A percentile compares a stretch with the other conserved stretches of the same genome.
Evolutionary conservation across 2,797 vertebrate genomes (phyloP).

Genomic region (Babyrousa celebensis): DNA sequence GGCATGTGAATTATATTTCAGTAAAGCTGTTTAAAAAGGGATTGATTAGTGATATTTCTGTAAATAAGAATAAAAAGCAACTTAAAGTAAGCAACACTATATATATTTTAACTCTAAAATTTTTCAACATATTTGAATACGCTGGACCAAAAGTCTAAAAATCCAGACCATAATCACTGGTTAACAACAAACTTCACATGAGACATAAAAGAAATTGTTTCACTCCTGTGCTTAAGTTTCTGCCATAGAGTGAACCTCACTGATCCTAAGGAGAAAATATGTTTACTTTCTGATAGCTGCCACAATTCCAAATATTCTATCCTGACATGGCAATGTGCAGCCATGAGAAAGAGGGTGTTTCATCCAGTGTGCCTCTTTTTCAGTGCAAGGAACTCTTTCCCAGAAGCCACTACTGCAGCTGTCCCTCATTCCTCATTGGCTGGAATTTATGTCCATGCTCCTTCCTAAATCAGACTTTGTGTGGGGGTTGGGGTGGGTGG

Average conservation of each 20-base stretch:
- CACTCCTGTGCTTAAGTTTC: background rate
- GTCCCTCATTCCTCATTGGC: background rate
- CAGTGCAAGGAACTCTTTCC: slow-evolving; percentile 19
- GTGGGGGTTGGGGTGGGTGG: background rate
- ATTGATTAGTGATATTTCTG: background rate
- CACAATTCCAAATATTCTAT: slow-evolving; percentile 17
- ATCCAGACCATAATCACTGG: background rate
- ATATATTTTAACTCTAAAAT: background rate
- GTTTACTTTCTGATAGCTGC: background rate
- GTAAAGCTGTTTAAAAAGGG: background rate
- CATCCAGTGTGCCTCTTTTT: background rate
- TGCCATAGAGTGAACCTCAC: background rate
- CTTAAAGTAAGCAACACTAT: slow-evolving; percentile 6
- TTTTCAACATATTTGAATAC: background rate
- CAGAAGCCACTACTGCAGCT: background rate
- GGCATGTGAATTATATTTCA: background rate
- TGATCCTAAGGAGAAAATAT: background rate
- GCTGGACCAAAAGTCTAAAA: background rate
- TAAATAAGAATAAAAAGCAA: background rate
- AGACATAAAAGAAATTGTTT: background rate
- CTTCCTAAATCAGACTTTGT: background rate
- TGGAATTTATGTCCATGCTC: background rate
- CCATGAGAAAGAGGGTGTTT: background rate
- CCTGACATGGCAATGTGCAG: background rate
- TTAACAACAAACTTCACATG: background rate